These are phyloP conservation scores for Tachina fera DNA, from an alignment of 2,888 invertebrate genomes.

Conservation along the genomic window DNA sequence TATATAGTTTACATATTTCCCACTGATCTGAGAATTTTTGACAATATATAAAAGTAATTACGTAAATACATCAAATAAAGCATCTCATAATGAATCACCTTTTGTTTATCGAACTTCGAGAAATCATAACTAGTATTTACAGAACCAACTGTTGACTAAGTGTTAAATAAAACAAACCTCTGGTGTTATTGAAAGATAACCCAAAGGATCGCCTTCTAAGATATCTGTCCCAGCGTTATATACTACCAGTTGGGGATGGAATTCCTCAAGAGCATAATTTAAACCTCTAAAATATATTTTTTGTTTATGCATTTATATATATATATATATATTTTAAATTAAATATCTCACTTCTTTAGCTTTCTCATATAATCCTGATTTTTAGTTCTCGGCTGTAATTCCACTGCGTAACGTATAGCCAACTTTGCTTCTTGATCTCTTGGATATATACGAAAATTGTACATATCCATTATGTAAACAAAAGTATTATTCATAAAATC, in stretches of 20 bases:
- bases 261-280: constrained; percentile 87
- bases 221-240: constrained; percentile 97
- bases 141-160: too few species aligned
- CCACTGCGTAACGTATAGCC: constrained; percentile 88
- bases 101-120: too few species aligned
- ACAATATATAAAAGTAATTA: too few species aligned
- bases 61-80: too few species aligned
- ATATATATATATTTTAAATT: background rate
- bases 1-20: too few species aligned
- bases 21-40: too few species aligned
- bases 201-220: constrained; percentile 90
- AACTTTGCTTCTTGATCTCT: constrained; percentile 89
- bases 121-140: too few species aligned
- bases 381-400: constrained; percentile 86
- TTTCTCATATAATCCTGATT: constrained; percentile 88
- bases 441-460: constrained; percentile 92
- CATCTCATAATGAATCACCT: too few species aligned
- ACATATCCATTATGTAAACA: constrained; percentile 95
- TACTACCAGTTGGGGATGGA: constrained; percentile 91
- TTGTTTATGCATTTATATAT: background rate
- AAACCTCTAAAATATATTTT: constrained; percentile 85
- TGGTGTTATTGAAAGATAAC: constrained; percentile 88
- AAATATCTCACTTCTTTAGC: constrained; percentile 84
- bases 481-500: constrained; percentile 89
- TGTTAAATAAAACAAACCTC: constrained; percentile 82